Conservation (phyloP, 2,797 vertebrate species). For the Enteromius anoplus region DNA sequence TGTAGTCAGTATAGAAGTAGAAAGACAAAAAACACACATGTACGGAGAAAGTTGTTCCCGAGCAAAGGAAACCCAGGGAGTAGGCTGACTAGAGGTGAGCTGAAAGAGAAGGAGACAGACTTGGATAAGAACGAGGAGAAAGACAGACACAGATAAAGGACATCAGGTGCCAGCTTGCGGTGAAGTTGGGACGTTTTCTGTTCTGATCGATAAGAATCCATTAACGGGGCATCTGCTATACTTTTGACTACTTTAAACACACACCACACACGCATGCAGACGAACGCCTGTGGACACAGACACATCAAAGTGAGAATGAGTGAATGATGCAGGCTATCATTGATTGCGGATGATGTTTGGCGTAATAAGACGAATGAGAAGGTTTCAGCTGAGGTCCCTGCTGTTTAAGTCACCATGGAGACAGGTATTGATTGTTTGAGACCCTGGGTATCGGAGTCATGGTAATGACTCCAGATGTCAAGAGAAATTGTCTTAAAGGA, state of each 20-base stretch:
- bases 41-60: not conserved
- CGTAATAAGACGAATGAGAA: constrained; percentile 33
- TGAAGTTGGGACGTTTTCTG: constrained; percentile 20
- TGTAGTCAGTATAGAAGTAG: constrained; percentile 7
- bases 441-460: constrained; percentile 46
- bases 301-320: constrained; percentile 36
- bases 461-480: constrained; percentile 47
- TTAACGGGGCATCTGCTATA: constrained; percentile 40
- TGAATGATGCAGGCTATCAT: constrained; percentile 28
- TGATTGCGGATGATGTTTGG: constrained; percentile 18
- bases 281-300: constrained; percentile 8
- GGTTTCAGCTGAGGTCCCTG: constrained; percentile 27
- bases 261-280: constrained; percentile 25
- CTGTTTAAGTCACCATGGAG: constrained; percentile 49
- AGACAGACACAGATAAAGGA: constrained; percentile 10
- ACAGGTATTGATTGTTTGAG: constrained; percentile 44
- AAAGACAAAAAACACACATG: constrained; percentile 20
- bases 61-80: not conserved
- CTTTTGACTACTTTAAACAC: constrained; percentile 22
- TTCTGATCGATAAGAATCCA: constrained; percentile 37
- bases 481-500: constrained; percentile 40
- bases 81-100: constrained; percentile 2
- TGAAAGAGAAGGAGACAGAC: constrained; percentile 14
- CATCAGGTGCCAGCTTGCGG: constrained; percentile 30
- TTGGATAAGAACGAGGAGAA: constrained; percentile 12